These are phyloP conservation scores for Saturnia japonica DNA, from an alignment of 2,888 invertebrate species.

Conservation along the genomic window DNA sequence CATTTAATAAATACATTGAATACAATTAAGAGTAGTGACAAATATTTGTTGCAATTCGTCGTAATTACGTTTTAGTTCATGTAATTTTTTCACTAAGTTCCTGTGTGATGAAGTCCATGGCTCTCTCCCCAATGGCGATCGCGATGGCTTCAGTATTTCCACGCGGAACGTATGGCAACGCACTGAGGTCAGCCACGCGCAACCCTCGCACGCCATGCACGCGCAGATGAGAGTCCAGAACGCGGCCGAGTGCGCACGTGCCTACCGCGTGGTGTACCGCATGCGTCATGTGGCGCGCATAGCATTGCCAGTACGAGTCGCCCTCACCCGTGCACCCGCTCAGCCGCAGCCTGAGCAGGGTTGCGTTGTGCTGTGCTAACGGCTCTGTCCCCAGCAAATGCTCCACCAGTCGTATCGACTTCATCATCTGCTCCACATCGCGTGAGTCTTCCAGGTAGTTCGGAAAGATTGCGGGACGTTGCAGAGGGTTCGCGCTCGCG, in stretches of 20 bases:
- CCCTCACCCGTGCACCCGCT: slow-evolving; percentile 43
- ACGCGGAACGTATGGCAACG: slow-evolving; percentile 45
- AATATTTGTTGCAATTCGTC: neutral
- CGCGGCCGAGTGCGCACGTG: slow-evolving; percentile 50
- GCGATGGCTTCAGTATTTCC: slow-evolving; percentile 56
- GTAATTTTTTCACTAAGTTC: slow-evolving; percentile 17
- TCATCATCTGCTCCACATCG: slow-evolving; percentile 50
- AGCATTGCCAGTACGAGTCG: slow-evolving; percentile 56
- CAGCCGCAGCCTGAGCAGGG: slow-evolving; percentile 40
- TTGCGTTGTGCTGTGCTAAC: slow-evolving; percentile 40
- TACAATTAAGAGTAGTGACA: neutral
- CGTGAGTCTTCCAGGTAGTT: slow-evolving; percentile 51
- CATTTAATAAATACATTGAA: no score
- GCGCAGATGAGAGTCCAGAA: slow-evolving; percentile 49
- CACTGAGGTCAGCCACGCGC: slow-evolving; percentile 54
- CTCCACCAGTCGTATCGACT: slow-evolving; percentile 47
- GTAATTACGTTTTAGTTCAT: neutral
- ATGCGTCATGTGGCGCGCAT: slow-evolving; percentile 55
- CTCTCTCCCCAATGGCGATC: slow-evolving; percentile 57
- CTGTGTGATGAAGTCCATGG: slow-evolving; percentile 46
- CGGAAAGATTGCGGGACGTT: slow-evolving; percentile 47
- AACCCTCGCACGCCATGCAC: slow-evolving; percentile 50
- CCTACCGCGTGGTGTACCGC: slow-evolving; percentile 57
- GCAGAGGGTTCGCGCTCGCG: slow-evolving; percentile 43
- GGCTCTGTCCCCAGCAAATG: slow-evolving; percentile 40